Evolutionary conservation across 1,140 invertebrate genomes (phyloP).

Genomic region (Panulirus ornatus): DNA sequence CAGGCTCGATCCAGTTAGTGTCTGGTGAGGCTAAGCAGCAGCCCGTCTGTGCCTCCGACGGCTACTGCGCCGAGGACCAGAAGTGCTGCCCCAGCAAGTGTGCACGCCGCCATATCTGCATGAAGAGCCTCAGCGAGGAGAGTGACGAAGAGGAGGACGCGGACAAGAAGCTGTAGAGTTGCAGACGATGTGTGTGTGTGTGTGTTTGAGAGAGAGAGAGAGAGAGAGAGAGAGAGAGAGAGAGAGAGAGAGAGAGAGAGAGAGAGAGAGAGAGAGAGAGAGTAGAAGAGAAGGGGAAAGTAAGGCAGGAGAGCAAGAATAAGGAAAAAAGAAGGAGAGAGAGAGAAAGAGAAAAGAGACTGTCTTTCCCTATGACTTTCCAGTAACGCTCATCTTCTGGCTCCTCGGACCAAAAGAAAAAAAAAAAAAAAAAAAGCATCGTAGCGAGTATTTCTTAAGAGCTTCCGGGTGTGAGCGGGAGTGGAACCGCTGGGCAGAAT

Average conservation of each 20-base stretch:
- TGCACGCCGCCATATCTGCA: constrained; percentile 46
- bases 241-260: neutral
- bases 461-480: neutral
- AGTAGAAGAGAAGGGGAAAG: neutral
- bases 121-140: constrained; percentile 27
- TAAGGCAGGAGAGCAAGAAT: neutral
- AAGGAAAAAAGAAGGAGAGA: neutral
- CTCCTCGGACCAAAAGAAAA: neutral
- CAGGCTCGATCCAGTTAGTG: constrained; percentile 13
- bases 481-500: neutral
- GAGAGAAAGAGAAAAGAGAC: neutral
- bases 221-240: neutral
- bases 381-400: too few relatives aligned
- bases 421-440: neutral
- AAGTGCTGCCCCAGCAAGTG: constrained; percentile 53
- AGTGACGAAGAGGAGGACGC: too few relatives aligned
- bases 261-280: constrained; percentile 1
- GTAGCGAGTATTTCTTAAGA: neutral
- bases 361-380: too few relatives aligned
- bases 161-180: neutral
- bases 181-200: too few relatives aligned
- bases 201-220: constrained; percentile 2
- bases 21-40: constrained; percentile 1
- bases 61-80: constrained; percentile 39
- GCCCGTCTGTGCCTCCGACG: constrained; percentile 43